Percentiles rank a stretch among this genome's conserved stretches.
These are phyloP conservation scores for Rhabdomys pumilio DNA, from an alignment of 2,797 vertebrate species.

Conservation along the genomic window DNA sequence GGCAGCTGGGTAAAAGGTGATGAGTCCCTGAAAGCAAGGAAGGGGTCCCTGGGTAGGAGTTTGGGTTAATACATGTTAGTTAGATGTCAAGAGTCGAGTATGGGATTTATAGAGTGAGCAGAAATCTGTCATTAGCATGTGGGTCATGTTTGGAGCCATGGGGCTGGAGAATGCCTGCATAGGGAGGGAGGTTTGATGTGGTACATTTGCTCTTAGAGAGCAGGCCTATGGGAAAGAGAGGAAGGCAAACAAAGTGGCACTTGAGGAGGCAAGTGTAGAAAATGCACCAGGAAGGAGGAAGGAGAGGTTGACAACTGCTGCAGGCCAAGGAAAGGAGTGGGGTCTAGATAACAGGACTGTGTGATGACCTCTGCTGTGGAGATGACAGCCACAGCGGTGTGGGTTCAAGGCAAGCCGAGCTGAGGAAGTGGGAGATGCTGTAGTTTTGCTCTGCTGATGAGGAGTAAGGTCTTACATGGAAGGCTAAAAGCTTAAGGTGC, in stretches of 20 bases:
- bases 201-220: neutral
- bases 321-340: neutral
- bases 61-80: conserved; percentile 14
- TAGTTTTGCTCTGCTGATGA: conserved; percentile 2
- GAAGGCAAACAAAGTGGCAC: neutral
- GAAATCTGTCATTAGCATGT: neutral
- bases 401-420: neutral
- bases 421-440: neutral
- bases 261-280: neutral
- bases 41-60: neutral
- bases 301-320: neutral
- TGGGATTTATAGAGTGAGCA: neutral
- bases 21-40: neutral
- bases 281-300: neutral
- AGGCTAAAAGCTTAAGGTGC: neutral
- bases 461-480: neutral
- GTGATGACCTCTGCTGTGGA: neutral
- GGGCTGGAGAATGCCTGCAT: no score
- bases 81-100: neutral
- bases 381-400: neutral
- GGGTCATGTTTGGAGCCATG: neutral
- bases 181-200: neutral
- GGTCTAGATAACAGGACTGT: neutral
- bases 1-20: neutral
- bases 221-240: neutral